Conservation (phyloP, 2,888 invertebrate species). For the Stenodera caucasica region DNA sequence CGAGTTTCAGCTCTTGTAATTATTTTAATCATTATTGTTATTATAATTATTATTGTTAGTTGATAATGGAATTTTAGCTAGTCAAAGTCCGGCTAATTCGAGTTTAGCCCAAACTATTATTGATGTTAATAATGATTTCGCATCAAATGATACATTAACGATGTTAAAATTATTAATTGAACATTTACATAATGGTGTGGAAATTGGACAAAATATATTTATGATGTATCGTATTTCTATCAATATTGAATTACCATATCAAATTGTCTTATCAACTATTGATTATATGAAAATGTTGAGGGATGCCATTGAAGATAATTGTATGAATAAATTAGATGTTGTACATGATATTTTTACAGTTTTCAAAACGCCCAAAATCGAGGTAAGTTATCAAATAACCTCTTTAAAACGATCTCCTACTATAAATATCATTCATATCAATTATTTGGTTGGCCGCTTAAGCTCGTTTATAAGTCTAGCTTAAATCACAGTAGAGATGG, state of each 20-base stretch:
- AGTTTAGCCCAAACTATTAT: slow-evolving; percentile 25
- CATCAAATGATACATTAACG: slow-evolving; percentile 48
- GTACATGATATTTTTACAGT: slow-evolving; percentile 64
- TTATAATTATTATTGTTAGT: slow-evolving; percentile 5
- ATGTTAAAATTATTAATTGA: slow-evolving; percentile 58
- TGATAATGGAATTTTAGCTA: slow-evolving; percentile 32
- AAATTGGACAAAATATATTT: slow-evolving; percentile 60
- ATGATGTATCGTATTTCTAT: slow-evolving; percentile 62
- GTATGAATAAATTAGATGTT: slow-evolving; percentile 61
- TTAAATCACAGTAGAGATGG: no score
- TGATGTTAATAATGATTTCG: slow-evolving; percentile 34
- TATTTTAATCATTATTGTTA: slow-evolving; percentile 38
- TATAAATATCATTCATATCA: no score
- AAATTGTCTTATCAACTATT: slow-evolving; percentile 58
- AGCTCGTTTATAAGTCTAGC: no score
- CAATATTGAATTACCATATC: slow-evolving; percentile 61
- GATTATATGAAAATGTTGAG: slow-evolving; percentile 60
- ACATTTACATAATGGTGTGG: slow-evolving; percentile 58
- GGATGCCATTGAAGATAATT: slow-evolving; percentile 59
- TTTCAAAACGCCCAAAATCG: slow-evolving; percentile 59
- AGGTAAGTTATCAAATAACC: slow-evolving; percentile 51
- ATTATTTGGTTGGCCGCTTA: no score
- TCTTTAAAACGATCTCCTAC: no score
- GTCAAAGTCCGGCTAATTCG: slow-evolving; percentile 31
- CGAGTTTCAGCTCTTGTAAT: slow-evolving; percentile 47